Evolutionary conservation across 2,113 vertebrate genomes (phyloP).

Genomic region (Chaenogobius annularis): DNA sequence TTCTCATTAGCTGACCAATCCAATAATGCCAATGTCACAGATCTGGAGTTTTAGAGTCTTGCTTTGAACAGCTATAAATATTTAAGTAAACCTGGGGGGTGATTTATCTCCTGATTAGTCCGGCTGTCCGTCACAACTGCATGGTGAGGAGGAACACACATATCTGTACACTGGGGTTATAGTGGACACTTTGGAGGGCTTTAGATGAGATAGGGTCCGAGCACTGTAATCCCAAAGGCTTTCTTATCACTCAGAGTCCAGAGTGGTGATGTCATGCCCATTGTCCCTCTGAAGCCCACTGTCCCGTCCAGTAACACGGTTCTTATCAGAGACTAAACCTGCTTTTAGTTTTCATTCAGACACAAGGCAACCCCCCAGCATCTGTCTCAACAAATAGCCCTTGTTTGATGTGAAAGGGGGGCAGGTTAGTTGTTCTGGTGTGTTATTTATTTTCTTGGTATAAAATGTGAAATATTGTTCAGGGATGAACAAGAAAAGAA

Average conservation of each 20-base stretch:
- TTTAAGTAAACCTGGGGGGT: constrained; percentile 44
- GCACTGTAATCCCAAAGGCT: constrained; percentile 31
- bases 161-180: constrained; percentile 22
- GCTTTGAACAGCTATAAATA: constrained; percentile 62
- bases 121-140: constrained; percentile 50
- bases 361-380: background rate
- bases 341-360: constrained; percentile 22
- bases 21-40: constrained; percentile 30
- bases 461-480: background rate
- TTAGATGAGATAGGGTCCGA: constrained; percentile 41
- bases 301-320: constrained; percentile 21
- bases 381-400: background rate
- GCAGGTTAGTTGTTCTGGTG: background rate
- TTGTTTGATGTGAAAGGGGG: background rate
- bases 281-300: constrained; percentile 23
- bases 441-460: background rate
- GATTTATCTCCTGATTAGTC: constrained; percentile 45
- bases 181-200: constrained; percentile 39
- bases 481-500: background rate
- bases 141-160: background rate
- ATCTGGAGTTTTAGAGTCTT: constrained; percentile 25
- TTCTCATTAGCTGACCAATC: constrained; percentile 38
- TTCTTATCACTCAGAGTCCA: constrained; percentile 53
- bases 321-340: constrained; percentile 41
- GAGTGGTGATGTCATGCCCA: constrained; percentile 55